Evolutionary conservation across 2,888 invertebrate species (phyloP).

Genomic region (Drosophila nr. medialis): DNA sequence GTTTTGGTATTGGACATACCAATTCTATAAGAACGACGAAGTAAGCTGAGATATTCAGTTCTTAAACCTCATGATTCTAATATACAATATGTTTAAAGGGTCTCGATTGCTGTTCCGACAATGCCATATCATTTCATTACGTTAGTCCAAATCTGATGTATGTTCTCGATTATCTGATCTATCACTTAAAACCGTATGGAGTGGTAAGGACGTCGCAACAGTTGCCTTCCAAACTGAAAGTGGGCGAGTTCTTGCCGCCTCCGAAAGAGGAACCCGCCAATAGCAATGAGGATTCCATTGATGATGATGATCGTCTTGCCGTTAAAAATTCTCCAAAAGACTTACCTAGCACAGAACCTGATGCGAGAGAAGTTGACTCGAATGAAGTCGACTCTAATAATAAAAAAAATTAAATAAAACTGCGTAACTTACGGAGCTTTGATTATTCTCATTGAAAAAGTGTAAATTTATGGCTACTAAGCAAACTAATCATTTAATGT

Average conservation of each 20-base stretch:
- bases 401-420: not conserved
- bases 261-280: not conserved
- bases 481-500: not conserved
- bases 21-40: not conserved
- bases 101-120: conserved; percentile 4
- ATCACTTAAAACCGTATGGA: not conserved
- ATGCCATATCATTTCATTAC: not conserved
- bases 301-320: not conserved
- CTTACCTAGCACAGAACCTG: not conserved
- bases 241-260: not conserved
- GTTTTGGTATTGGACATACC: not conserved
- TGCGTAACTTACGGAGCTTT: not conserved
- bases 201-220: not conserved
- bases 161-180: not conserved
- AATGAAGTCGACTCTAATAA: not conserved
- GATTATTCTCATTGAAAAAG: not conserved
- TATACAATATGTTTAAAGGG: not conserved
- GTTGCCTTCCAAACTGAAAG: not conserved
- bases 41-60: not conserved
- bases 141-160: not conserved
- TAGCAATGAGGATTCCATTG: not conserved
- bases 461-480: not conserved
- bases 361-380: not conserved
- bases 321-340: not conserved
- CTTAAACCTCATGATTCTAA: not conserved